Conservation (phyloP, 2,797 vertebrate genomes). For the Coilia nasus region DNA sequence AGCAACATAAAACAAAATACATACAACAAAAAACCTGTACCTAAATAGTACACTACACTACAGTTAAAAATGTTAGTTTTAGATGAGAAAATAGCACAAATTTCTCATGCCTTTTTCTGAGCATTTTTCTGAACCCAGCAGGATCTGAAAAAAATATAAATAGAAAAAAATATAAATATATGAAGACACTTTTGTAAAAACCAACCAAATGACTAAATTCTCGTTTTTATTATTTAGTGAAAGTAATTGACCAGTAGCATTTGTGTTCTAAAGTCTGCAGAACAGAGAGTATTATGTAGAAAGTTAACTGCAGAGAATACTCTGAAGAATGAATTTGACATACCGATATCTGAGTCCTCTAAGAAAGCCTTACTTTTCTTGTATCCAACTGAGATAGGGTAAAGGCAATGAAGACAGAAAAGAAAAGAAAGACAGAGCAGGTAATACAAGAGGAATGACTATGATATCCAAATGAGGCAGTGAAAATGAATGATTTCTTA, state of each 20-base stretch:
- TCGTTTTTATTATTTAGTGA: too few species aligned
- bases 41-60: too few species aligned
- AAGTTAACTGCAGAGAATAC: not conserved
- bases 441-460: not conserved
- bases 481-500: not conserved
- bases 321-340: not conserved
- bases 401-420: not conserved
- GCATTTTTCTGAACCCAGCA: conserved; percentile 76
- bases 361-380: conserved; percentile 65
- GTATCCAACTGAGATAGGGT: conserved; percentile 70
- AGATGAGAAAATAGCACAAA: not conserved
- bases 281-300: too few species aligned
- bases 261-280: too few species aligned
- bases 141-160: conserved; percentile 61
- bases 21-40: not conserved
- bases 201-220: too few species aligned
- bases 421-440: conserved; percentile 26
- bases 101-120: conserved; percentile 77
- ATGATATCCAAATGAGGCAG: not conserved
- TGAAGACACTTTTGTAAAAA: conserved; percentile 53
- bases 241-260: not conserved
- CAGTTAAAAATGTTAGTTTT: not conserved
- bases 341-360: conserved; percentile 41
- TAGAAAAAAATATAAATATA: conserved; percentile 25
- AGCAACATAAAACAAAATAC: too few species aligned